Evolutionary conservation across 2,888 invertebrate genomes (phyloP), one percentile per base, ranked within the genome.

Genomic region (Ptycholaimellus sp.): DNA sequence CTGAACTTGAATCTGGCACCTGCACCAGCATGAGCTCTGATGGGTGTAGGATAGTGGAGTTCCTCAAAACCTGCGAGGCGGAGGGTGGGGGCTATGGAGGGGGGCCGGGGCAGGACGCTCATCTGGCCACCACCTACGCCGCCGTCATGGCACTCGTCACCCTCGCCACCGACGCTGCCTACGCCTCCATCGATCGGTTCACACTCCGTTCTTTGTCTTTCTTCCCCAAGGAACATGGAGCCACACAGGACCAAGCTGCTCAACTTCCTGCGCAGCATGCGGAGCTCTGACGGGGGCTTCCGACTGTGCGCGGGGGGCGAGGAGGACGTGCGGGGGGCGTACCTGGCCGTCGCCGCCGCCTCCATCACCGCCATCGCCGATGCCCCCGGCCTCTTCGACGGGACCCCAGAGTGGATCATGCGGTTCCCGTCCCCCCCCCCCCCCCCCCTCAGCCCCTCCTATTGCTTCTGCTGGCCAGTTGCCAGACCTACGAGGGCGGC

Each of bases 401-500:
- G 73, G 36, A 78, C 83, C 11, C 77, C 78, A 0, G 76, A 82
- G 53, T 96, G 90, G 90, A 73, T 96, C 50, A 70, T 75, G 22
- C 67, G 68, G 68, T 72, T 56, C 46, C 43, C 39, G 11, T 20
- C n/a, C n/a, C n/a, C n/a, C n/a, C n/a, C n/a, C n/a, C n/a, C n/a
- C n/a, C n/a, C n/a, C n/a, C n/a, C n/a, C n/a, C n/a, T n/a, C n/a
- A 16, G 18, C 11, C 25, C 17, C 9, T 27, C 19, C n/a, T 32
- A n/a, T 33, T 27, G 14, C 21, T 29, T 20, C n/a, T 27, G 3
- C 7, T 22, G 31, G 54, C 36, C 47, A 72, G 76, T 46, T 93
- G 93, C 65, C 93, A 96, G 62, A 85, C 87, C 0, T 96, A 90
- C 64, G 96, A 99, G 64, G 96, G 96, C 30, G 96, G 96, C 1